Evolutionary conservation across 30 jellyfish, hydroid and myxozoan genomes (phyloP).

Genomic region (Phacellophora camtschatica): DNA sequence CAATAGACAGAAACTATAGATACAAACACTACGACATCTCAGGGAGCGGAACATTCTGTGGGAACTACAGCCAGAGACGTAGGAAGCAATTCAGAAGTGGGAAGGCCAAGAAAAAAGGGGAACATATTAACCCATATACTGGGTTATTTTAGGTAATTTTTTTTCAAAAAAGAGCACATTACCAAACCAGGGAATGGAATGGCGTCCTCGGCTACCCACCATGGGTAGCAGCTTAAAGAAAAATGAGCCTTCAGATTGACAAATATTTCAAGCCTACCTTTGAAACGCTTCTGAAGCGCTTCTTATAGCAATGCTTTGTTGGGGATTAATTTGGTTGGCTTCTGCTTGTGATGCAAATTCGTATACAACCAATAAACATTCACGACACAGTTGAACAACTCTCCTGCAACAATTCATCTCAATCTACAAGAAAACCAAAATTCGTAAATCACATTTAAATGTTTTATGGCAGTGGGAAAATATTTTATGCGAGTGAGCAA

Average conservation of each 20-base stretch:
- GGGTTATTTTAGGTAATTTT: too few relatives aligned
- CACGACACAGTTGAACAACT: conserved; percentile 83
- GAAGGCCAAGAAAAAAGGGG: too few relatives aligned
- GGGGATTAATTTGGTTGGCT: conserved; percentile 2
- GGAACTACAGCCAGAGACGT: too few relatives aligned
- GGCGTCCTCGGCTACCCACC: too few relatives aligned
- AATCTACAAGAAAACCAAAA: conserved; percentile 2
- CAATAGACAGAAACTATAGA: too few relatives aligned
- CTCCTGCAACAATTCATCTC: conserved; percentile 84
- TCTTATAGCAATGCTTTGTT: background rate
- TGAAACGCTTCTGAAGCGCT: conserved; percentile 2
- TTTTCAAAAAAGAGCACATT: too few relatives aligned
- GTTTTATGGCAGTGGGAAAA: background rate
- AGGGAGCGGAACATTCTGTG: too few relatives aligned
- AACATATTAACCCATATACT: too few relatives aligned
- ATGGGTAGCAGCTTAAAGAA: background rate
- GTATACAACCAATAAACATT: conserved; percentile 83
- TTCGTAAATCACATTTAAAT: background rate
- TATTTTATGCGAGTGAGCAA: background rate
- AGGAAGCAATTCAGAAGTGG: too few relatives aligned
- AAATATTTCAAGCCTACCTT: background rate
- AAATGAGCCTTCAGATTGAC: background rate
- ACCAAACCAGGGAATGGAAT: too few relatives aligned
- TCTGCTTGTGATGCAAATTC: conserved; percentile 87
- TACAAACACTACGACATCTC: too few relatives aligned